Evolutionary conservation across 2,113 vertebrate species (phyloP), one percentile per base, ranked within the genome.

Genomic region (Oceanites oceanicus): DNA sequence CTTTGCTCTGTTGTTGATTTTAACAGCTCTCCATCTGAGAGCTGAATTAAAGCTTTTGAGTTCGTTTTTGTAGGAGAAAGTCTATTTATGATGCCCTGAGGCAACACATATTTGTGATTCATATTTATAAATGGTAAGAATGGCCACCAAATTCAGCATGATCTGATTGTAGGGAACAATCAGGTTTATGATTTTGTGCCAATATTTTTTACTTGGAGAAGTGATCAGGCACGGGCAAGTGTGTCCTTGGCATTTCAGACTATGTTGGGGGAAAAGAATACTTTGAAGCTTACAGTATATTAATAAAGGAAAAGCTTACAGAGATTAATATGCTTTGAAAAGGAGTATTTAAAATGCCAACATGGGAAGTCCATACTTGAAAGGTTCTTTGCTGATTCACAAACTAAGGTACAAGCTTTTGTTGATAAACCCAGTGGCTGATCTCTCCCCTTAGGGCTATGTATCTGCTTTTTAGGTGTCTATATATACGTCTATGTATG

Each of bases 131-230:
- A 94, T 44, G 22, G 45, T 38, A 96, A 96, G 36, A 94, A 77
- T 73, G 49, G 58, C 59, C 74, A 94, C 17, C 17, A 79, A 94
- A 79, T 94, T 97, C 82, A 92, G 91, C 63, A 80, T 72, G 7
- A 88, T 82, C 96, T 96, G 67, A 67, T 93, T 77, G 53, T 55
- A 92, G 2, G 2, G 50, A 96, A 84, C 40, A 93, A 96, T 88
- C 65, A 93, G 38, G 36, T 93, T 94, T 94, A 94, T 26, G 34
- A 77, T 50, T 80, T 97, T 95, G 97, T 90, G 47, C 59, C 56
- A 95, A 55, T 94, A 96, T 94, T 93, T 97, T 84, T 91, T 93
- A 95, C 44, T 96, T 96, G 59, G 56, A 94, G 67, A 95, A 94
- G 27, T 76, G 70, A 82, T 86, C 96, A 92, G 73, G 74, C 65